Evolutionary conservation across 2,888 invertebrate species (phyloP).

Genomic region (Chaetoderma sp.): DNA sequence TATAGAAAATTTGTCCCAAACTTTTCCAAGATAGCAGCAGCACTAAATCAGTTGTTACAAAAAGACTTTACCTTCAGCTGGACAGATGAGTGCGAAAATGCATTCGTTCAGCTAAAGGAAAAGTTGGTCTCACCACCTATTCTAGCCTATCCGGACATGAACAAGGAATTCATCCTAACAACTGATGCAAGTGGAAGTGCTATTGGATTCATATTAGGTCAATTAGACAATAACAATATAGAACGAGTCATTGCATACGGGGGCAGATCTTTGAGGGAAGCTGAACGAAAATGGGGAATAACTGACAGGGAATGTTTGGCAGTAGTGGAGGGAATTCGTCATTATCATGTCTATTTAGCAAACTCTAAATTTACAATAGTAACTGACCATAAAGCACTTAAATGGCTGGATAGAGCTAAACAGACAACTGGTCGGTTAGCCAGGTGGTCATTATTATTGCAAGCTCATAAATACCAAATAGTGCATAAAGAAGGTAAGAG

Average conservation of each 20-base stretch:
- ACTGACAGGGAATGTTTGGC: conserved; percentile 31
- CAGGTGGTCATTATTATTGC: conserved; percentile 28
- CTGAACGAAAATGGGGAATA: conserved; percentile 23
- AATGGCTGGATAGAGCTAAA: conserved; percentile 17
- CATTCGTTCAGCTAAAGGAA: conserved; percentile 49
- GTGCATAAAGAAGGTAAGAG: conserved; percentile 16
- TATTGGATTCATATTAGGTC: conserved; percentile 36
- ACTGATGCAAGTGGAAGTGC: conserved; percentile 32
- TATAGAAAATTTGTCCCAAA: conserved; percentile 58
- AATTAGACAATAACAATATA: conserved; percentile 24
- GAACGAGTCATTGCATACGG: conserved; percentile 39
- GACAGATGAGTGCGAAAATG: conserved; percentile 41
- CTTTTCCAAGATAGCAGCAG: conserved; percentile 42
- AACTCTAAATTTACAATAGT: conserved; percentile 22
- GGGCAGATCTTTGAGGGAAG: conserved; percentile 13
- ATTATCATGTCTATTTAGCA: conserved; percentile 26
- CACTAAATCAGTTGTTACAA: conserved; percentile 48
- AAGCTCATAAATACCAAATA: conserved; percentile 27
- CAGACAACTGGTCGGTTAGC: conserved; percentile 19
- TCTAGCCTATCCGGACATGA: conserved; percentile 18
- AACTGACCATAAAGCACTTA: conserved; percentile 34
- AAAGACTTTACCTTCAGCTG: conserved; percentile 44
- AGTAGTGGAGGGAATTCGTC: conserved; percentile 31
- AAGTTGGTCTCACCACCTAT: conserved; percentile 19
- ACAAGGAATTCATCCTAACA: conserved; percentile 23